phyloP scores from a whole-genome alignment of 2,797 vertebrate species.

The Halcyon badia region DNA sequence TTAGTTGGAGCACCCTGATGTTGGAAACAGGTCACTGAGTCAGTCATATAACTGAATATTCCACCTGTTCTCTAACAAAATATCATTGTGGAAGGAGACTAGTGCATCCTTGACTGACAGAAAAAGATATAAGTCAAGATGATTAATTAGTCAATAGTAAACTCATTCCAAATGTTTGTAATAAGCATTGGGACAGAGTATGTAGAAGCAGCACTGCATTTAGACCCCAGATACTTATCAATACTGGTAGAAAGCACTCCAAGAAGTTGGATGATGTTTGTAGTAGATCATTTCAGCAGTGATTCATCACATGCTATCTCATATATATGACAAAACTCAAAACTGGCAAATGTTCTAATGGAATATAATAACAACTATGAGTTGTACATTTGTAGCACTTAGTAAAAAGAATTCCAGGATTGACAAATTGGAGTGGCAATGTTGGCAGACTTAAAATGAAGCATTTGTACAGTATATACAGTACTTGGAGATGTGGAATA shows the following conservation, averaged over 20 bases:
- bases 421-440: constrained; percentile 76
- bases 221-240: constrained; percentile 65
- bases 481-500: constrained; percentile 59
- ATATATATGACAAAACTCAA: constrained; percentile 73
- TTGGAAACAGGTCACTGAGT: neutral
- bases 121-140: constrained; percentile 44
- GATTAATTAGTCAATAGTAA: constrained; percentile 66
- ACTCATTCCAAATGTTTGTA: constrained; percentile 61
- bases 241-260: constrained; percentile 64
- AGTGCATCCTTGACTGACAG: constrained; percentile 44
- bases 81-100: neutral
- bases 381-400: constrained; percentile 73
- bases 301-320: constrained; percentile 71
- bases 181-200: constrained; percentile 30
- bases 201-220: constrained; percentile 36
- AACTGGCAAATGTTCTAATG: constrained; percentile 78
- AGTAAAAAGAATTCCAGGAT: constrained; percentile 71
- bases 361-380: constrained; percentile 77
- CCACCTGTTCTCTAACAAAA: constrained; percentile 2
- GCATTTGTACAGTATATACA: constrained; percentile 78
- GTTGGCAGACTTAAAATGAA: constrained; percentile 73
- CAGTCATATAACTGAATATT: neutral
- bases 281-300: constrained; percentile 70
- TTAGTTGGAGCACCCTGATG: neutral
- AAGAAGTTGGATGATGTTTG: constrained; percentile 65